phyloP scores from a whole-genome alignment of 1,140 invertebrate genomes.

The Brachionus paranguensis region DNA sequence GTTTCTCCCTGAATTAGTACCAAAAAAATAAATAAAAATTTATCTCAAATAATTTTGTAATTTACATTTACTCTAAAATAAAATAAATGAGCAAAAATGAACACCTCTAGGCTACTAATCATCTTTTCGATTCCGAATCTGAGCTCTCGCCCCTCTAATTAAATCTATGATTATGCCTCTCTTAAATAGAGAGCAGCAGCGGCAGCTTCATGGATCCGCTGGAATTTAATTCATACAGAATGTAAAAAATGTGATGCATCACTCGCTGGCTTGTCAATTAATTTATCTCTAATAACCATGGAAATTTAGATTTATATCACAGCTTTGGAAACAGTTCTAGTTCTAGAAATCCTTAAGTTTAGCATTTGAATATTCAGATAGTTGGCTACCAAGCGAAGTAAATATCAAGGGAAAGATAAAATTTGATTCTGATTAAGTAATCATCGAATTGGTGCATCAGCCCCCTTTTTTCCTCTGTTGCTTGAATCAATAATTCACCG shows the following conservation, averaged over 20 bases:
- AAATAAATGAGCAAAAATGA: not conserved
- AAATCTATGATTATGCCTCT: not conserved
- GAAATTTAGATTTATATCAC: not conserved
- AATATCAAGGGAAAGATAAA: not conserved
- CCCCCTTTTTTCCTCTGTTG: not conserved
- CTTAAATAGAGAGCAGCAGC: too few relatives aligned
- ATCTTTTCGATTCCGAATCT: not conserved
- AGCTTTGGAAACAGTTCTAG: not conserved
- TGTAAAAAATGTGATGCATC: too few relatives aligned
- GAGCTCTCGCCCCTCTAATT: not conserved
- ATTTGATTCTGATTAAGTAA: not conserved
- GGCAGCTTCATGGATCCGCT: too few relatives aligned
- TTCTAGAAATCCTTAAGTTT: not conserved
- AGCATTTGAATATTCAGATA: not conserved
- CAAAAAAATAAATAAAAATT: not conserved
- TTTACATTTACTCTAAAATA: not conserved
- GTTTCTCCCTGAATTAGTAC: not conserved
- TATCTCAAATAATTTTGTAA: not conserved
- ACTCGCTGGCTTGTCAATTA: too few relatives aligned
- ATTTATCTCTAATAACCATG: not conserved
- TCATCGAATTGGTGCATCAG: not conserved
- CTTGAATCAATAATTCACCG: not conserved
- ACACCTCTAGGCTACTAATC: not conserved
- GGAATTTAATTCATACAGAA: too few relatives aligned
- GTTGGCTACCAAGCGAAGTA: not conserved